A percentile compares a stretch with the other conserved stretches of the same genome.
These are phyloP conservation scores for Pyralis farinalis DNA, from an alignment of 2,888 invertebrate genomes.

Conservation along the genomic window DNA sequence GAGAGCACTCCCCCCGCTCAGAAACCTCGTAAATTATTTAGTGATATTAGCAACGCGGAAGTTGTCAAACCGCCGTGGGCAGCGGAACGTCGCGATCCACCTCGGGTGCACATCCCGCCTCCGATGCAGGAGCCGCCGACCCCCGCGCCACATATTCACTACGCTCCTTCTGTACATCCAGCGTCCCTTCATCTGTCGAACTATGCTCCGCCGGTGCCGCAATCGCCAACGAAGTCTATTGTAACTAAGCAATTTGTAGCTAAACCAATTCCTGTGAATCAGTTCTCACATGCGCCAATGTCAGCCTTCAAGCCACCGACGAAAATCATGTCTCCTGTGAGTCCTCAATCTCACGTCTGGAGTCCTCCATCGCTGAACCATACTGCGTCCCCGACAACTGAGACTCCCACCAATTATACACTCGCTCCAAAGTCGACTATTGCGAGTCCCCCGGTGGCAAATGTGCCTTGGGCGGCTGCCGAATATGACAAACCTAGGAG, in stretches of 20 bases:
- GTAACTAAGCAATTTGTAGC: slow-evolving; percentile 71
- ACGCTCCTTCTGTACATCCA: slow-evolving; percentile 14
- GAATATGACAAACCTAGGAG: slow-evolving; percentile 64
- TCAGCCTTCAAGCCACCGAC: slow-evolving; percentile 86
- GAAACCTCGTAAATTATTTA: slow-evolving; percentile 39
- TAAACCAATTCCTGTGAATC: slow-evolving; percentile 83
- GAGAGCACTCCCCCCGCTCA: slow-evolving; percentile 56
- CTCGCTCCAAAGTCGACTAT: slow-evolving; percentile 32
- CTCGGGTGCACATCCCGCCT: slow-evolving; percentile 24
- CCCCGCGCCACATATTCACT: slow-evolving; percentile 18
- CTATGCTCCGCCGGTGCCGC: slow-evolving; percentile 31
- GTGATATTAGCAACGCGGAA: slow-evolving; percentile 48
- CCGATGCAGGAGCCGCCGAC: slow-evolving; percentile 11
- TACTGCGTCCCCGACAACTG: slow-evolving; percentile 45
- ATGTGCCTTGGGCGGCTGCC: slow-evolving; percentile 68
- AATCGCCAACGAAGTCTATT: slow-evolving; percentile 49
- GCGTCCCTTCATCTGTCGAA: slow-evolving; percentile 20
- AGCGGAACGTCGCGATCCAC: slow-evolving; percentile 49
- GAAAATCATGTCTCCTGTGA: slow-evolving; percentile 57
- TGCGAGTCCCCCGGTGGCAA: slow-evolving; percentile 30
- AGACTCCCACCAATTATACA: slow-evolving; percentile 34
- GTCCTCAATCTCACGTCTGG: slow-evolving; percentile 59
- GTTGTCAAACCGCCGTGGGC: slow-evolving; percentile 69
- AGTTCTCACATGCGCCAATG: slow-evolving; percentile 89
- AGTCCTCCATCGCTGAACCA: slow-evolving; percentile 60